Evolutionary conservation across 2,113 vertebrate species (phyloP), one percentile per base, ranked within the genome.

Genomic region (Riparia riparia): DNA sequence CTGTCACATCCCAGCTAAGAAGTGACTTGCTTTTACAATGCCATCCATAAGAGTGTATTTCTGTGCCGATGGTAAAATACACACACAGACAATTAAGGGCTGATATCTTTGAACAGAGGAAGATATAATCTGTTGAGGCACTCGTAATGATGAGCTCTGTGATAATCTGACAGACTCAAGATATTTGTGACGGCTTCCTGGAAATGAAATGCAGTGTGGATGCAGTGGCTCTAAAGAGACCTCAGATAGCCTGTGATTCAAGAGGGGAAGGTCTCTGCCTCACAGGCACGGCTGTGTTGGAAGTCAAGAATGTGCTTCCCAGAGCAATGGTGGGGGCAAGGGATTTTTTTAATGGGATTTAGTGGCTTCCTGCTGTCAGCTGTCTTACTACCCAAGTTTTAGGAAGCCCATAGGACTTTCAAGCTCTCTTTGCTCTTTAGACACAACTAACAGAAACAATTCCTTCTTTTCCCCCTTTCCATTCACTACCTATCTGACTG

Each of bases 121-220:
- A 94, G 92, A 87, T 95, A 93, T 32, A 9, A 92, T 97, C 95
- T 96, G 82, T 53, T 61, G 76, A 96, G 44, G 73, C 82, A 81
- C 77, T 82, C 85, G 86, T 68, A 89, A 95, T 58, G 74, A 96
- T 96, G 71, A 95, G 93, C 80, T 91, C 77, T 28, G 60, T 69
- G 96, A 96, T 97, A 95, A 93, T 96, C 82, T 90, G 93, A 68
- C 65, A 91, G 76, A 61, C 65, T 86, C 53, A n/a, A 77, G 86
- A 45, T 73, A 91, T 44, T 79, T 66, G 54, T 0, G 0, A 77
- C 66, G 20, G 25, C 39, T 93, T 94, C 56, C 53, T 92, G 70
- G 65, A 92, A 95, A 89, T n/a, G 26, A 69, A 94, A 92, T 53
- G 21, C 60, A n/a, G 61, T 60, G 56, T 2, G 2, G 45, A 65